Conservation (phyloP, 2,113 vertebrate species). For the Pedionomus torquatus region DNA sequence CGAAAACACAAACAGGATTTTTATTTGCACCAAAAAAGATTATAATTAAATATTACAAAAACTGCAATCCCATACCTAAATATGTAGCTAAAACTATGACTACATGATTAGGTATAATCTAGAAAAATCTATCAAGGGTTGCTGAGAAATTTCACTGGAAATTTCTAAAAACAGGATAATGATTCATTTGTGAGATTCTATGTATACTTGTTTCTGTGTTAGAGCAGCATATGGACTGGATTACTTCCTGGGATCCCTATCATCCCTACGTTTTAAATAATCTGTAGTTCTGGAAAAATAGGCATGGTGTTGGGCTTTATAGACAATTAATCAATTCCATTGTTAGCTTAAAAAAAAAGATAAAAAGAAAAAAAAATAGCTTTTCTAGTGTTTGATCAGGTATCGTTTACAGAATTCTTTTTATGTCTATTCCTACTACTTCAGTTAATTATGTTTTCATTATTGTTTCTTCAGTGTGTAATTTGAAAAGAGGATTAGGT, state of each 20-base stretch:
- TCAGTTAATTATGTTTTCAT: constrained; percentile 47
- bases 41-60: neutral
- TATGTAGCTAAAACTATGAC: neutral
- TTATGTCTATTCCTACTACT: neutral
- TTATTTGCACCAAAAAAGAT: neutral
- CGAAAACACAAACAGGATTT: neutral
- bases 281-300: neutral
- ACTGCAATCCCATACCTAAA: neutral
- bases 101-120: neutral
- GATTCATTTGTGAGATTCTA: neutral
- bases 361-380: neutral
- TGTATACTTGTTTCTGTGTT: neutral
- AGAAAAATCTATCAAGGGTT: neutral
- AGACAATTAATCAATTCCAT: neutral
- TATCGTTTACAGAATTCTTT: neutral
- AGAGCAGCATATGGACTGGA: neutral
- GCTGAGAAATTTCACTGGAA: neutral
- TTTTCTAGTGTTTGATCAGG: neutral
- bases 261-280: neutral
- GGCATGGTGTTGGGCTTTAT: neutral
- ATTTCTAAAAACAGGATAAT: neutral
- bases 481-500: constrained; percentile 59
- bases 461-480: constrained; percentile 36
- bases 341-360: neutral
- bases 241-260: neutral